phyloP scores from a whole-genome alignment of 2,888 invertebrate species.

The Tanytarsus gracilentus region DNA sequence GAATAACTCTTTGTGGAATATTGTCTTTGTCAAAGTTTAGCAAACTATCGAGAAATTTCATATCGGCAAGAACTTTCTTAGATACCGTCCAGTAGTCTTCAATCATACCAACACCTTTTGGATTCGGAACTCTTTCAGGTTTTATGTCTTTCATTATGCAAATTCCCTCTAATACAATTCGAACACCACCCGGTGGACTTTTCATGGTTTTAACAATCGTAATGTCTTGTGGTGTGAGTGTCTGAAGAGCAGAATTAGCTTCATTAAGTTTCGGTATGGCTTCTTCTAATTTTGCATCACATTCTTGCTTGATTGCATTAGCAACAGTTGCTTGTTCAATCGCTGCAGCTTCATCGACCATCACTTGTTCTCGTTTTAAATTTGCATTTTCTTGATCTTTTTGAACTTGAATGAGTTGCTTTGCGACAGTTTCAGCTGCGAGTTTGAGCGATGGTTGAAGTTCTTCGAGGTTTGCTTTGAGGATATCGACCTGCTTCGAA shows the following conservation, averaged over 20 bases:
- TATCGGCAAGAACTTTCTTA: constrained; percentile 77
- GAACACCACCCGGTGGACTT: constrained; percentile 84
- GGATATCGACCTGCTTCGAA: constrained; percentile 65
- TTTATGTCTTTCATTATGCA: constrained; percentile 88
- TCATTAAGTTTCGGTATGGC: constrained; percentile 84
- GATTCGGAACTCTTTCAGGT: constrained; percentile 76
- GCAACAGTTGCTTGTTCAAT: constrained; percentile 66
- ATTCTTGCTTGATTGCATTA: constrained; percentile 84
- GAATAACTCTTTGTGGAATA: constrained; percentile 73
- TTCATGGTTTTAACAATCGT: constrained; percentile 94
- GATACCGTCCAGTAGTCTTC: constrained; percentile 94
- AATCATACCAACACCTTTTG: constrained; percentile 69
- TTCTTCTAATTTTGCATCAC: constrained; percentile 82
- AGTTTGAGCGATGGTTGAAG: constrained; percentile 79
- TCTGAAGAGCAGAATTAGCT: constrained; percentile 79
- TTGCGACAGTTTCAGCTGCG: constrained; percentile 80
- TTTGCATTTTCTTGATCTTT: constrained; percentile 80
- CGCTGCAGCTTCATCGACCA: constrained; percentile 70
- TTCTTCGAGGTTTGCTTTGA: constrained; percentile 75
- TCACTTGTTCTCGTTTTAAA: constrained; percentile 50
- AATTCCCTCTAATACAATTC: constrained; percentile 88
- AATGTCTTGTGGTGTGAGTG: constrained; percentile 72
- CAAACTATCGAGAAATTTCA: constrained; percentile 82
- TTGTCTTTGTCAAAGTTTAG: constrained; percentile 89
- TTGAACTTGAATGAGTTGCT: constrained; percentile 76